Evolutionary conservation across 2,888 invertebrate genomes (phyloP).

Genomic region (Choristoneura rosaceana): DNA sequence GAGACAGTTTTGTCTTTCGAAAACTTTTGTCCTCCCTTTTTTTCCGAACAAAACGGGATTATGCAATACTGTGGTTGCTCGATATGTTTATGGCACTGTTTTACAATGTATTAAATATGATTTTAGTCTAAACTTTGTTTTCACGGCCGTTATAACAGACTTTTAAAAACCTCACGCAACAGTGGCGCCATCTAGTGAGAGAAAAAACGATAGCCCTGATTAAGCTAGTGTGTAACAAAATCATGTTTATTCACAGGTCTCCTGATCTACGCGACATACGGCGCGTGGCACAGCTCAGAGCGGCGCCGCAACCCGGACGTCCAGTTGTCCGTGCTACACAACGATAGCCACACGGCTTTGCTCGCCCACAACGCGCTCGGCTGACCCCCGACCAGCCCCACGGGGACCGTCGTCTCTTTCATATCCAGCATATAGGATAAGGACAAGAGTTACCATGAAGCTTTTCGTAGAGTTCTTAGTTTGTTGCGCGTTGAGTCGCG

Average conservation of each 20-base stretch:
- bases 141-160: too few relatives aligned
- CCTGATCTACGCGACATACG: constrained; percentile 90
- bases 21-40: too few relatives aligned
- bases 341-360: constrained; percentile 72
- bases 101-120: too few relatives aligned
- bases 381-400: constrained; percentile 69
- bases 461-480: background rate
- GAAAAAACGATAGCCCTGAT: too few relatives aligned
- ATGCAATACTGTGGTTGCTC: too few relatives aligned
- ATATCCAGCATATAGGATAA: constrained; percentile 69
- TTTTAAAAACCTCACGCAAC: too few relatives aligned
- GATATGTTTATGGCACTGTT: too few relatives aligned
- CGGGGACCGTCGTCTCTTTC: constrained; percentile 68
- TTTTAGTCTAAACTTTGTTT: too few relatives aligned
- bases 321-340: constrained; percentile 67
- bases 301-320: constrained; percentile 67
- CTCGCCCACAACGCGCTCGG: constrained; percentile 66
- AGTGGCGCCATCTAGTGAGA: too few relatives aligned
- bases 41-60: too few relatives aligned
- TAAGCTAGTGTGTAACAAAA: background rate
- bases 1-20: too few relatives aligned
- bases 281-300: constrained; percentile 88
- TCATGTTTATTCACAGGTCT: constrained; percentile 82
- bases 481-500: too few relatives aligned
- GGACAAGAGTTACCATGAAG: background rate